Percentiles rank a stretch among this genome's conserved stretches.
Evolutionary conservation across 2,797 vertebrate species (phyloP).

Genomic region (Todus mexicanus): DNA sequence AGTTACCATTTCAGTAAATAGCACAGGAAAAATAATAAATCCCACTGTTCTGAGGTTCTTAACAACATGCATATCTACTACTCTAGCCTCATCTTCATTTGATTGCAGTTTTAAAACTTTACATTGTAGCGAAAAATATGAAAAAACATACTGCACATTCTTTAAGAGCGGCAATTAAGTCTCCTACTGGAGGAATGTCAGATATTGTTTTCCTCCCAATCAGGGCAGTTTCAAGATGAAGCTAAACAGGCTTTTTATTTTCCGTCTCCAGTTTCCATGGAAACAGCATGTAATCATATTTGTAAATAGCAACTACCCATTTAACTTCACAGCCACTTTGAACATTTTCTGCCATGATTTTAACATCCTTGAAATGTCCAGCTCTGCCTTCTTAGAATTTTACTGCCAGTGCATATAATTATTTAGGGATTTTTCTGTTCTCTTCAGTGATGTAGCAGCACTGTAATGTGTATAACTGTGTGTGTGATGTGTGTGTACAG

Average conservation of each 20-base stretch:
- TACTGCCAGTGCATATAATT: neutral
- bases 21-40: neutral
- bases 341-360: neutral
- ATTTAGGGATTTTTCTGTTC: neutral
- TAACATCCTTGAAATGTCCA: neutral
- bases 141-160: neutral
- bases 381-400: neutral
- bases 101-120: neutral
- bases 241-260: slow-evolving; percentile 18
- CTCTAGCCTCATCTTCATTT: neutral
- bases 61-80: neutral
- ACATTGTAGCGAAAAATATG: neutral
- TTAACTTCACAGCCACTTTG: neutral
- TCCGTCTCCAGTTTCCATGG: slow-evolving; percentile 16
- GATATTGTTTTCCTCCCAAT: neutral
- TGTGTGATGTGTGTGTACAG: neutral
- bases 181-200: neutral
- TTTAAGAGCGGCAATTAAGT: neutral
- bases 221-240: slow-evolving; percentile 24
- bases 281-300: slow-evolving; percentile 17
- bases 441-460: neutral
- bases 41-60: neutral
- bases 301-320: slow-evolving; percentile 51
- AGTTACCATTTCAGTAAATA: neutral
- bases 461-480: neutral